These are phyloP conservation scores for Atta cephalotes DNA, from an alignment of 1,140 invertebrate genomes.

Conservation along the genomic window DNA sequence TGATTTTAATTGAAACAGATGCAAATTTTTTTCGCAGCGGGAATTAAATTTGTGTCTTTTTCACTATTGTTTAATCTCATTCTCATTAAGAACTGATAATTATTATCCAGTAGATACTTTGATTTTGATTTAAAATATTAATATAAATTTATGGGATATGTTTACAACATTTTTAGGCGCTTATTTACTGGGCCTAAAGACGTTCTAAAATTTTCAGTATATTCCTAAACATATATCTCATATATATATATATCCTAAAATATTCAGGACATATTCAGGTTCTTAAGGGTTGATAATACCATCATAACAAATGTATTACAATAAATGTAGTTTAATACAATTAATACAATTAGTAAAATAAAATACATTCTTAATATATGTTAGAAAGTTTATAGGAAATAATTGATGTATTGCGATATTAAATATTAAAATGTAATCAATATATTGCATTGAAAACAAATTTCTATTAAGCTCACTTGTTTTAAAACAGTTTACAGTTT, in stretches of 20 bases:
- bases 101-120: not conserved
- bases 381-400: not conserved
- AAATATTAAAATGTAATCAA: not conserved
- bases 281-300: not conserved
- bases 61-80: not conserved
- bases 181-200: too few species aligned
- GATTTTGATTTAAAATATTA: not conserved
- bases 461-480: not conserved
- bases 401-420: not conserved
- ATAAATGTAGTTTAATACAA: not conserved
- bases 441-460: not conserved
- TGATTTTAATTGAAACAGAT: not conserved
- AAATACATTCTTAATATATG: not conserved
- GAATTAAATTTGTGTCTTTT: constrained; percentile 3
- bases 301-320: not conserved
- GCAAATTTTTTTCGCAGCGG: not conserved
- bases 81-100: not conserved
- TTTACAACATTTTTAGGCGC: too few species aligned
- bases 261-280: too few species aligned
- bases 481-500: not conserved
- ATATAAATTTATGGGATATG: too few species aligned
- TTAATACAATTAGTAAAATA: constrained; percentile 12
- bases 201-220: too few species aligned
- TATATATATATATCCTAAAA: too few species aligned
- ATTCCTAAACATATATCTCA: too few species aligned